A percentile compares a stretch with the other conserved stretches of the same genome.
These are phyloP conservation scores for Serripes groenlandicus DNA, from an alignment of 2,888 invertebrate species.

Conservation along the genomic window DNA sequence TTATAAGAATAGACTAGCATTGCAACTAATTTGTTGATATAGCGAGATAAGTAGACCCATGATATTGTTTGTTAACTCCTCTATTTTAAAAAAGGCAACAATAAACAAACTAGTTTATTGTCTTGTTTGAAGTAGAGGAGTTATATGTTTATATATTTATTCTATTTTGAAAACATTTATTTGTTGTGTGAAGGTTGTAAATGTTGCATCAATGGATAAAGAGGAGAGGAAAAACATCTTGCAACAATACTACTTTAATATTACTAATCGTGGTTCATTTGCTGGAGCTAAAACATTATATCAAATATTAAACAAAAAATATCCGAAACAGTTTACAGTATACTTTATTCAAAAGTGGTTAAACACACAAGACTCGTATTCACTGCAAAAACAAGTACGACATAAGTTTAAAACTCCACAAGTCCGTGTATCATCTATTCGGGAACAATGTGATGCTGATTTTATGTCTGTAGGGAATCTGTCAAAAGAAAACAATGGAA, in stretches of 20 bases:
- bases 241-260: background rate
- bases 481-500: constrained; percentile 24
- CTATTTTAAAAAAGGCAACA: too few relatives aligned
- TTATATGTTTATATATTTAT: too few relatives aligned
- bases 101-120: too few relatives aligned
- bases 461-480: constrained; percentile 25
- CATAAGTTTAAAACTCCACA: constrained; percentile 8
- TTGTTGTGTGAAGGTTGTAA: too few relatives aligned
- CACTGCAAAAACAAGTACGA: constrained; percentile 24
- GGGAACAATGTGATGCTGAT: constrained; percentile 19
- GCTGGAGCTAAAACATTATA: constrained; percentile 1
- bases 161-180: too few relatives aligned
- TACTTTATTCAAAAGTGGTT: too few relatives aligned
- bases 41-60: too few relatives aligned
- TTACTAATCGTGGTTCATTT: constrained; percentile 9
- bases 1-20: too few relatives aligned
- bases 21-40: too few relatives aligned
- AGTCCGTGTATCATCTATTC: background rate
- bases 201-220: too few relatives aligned
- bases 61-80: too few relatives aligned
- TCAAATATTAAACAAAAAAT: constrained; percentile 8
- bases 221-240: background rate
- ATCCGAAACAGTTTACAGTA: constrained; percentile 1
- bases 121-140: too few relatives aligned
- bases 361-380: constrained; percentile 19